These are phyloP conservation scores for Pseudococcus longispinus DNA, from an alignment of 2,888 invertebrate species.

Conservation along the genomic window DNA sequence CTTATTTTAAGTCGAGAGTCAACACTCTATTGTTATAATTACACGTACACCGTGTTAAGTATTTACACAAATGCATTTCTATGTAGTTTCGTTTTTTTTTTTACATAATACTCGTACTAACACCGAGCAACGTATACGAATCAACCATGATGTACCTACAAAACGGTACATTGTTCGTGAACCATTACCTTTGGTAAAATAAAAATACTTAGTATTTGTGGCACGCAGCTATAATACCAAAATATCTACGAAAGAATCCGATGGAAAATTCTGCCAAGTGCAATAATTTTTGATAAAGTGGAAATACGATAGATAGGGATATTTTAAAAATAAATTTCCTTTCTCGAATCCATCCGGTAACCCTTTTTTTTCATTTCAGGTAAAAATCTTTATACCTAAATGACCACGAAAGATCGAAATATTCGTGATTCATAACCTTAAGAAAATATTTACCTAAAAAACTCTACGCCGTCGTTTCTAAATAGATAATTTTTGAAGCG, in stretches of 20 bases:
- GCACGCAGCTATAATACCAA: not conserved
- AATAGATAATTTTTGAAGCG: not conserved
- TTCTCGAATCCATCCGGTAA: too few relatives aligned
- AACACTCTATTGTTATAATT: constrained; percentile 42
- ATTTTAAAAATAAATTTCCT: not conserved
- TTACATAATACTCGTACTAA: not conserved
- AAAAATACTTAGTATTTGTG: not conserved
- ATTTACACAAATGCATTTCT: constrained; percentile 42
- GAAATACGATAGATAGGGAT: not conserved
- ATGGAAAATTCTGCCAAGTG: not conserved
- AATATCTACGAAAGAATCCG: not conserved
- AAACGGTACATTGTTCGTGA: not conserved
- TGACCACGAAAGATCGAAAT: not conserved
- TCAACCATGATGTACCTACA: not conserved
- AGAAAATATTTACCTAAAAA: constrained; percentile 5
- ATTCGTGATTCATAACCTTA: not conserved
- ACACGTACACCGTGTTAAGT: not conserved
- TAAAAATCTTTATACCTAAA: too few relatives aligned
- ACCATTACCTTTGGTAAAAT: constrained; percentile 22
- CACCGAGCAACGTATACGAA: not conserved
- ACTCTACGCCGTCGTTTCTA: not conserved
- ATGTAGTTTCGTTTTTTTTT: not conserved
- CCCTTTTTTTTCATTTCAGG: too few relatives aligned
- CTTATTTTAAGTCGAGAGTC: not conserved
- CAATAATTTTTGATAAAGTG: not conserved